Evolutionary conservation across 1,140 invertebrate genomes (phyloP), one percentile per base, ranked within the genome.

Genomic region (Tetramorium alpestre): DNA sequence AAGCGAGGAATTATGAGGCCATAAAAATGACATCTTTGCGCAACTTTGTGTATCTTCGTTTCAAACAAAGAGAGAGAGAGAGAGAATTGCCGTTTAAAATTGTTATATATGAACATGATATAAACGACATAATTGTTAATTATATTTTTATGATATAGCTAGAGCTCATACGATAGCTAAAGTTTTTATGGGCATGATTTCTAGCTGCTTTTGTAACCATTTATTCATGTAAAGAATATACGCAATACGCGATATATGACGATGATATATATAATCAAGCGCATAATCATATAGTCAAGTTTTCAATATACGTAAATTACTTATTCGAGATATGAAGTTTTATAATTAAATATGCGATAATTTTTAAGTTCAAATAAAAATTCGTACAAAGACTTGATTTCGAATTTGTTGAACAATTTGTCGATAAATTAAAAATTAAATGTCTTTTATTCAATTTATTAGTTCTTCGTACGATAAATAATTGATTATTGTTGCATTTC

Each of bases 21-120:
- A 16, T 44, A 47, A 64, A 64, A 77, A 28, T 8, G 18, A 78
- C 18, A 78, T 64, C 25, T 78, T 78, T 78, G 75, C n/a, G 51
- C 49, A 56, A 56, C 11, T 56, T 56, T 54, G 28, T 25, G 16
- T 78, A 78, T 78, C 41, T 47, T 78, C 18, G 16, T 60, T 47
- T 8, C 16, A 41, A 25, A 77, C 22, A 1, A 11, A 69, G 41
- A 22, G 8, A 67, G 7, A 51, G 8, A 38, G 33, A 65, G 18
- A 16, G 4, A 51, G 3, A 51, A 75, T 44, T 58, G 56, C 10
- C 33, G 10, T 56, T 75, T 7, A 1, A 13, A 76, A 60, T 41
- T 25, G n/a, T 25, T 33, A 51, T 47, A 51, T 28, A 16, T n/a
- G n/a, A 47, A n/a, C 22, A 18, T 16, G 18, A 56, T 33, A 25